Percentiles rank a stretch among this genome's conserved stretches.
These are phyloP conservation scores for Xylophagus ater DNA, from an alignment of 2,888 invertebrate genomes.

Conservation along the genomic window DNA sequence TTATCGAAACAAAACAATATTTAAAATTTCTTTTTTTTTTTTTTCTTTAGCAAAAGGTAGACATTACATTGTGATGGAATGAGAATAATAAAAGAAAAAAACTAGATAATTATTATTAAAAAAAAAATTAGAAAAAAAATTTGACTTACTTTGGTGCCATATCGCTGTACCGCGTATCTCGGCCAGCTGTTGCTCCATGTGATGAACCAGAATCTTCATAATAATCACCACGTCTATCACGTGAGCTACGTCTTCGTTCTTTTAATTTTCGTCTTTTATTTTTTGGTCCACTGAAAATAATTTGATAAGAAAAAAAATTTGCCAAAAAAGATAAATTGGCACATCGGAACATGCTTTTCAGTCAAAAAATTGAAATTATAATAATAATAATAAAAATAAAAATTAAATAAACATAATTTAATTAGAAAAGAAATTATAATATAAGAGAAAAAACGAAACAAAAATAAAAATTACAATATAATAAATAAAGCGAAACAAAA, in stretches of 20 bases:
- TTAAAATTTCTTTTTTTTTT: slow-evolving; percentile 5
- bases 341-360: neutral
- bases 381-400: neutral
- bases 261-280: slow-evolving; percentile 39
- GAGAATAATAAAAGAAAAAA: slow-evolving; percentile 12
- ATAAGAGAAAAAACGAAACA: slow-evolving; percentile 11
- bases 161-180: slow-evolving; percentile 68
- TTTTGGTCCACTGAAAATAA: slow-evolving; percentile 35
- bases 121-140: slow-evolving; percentile 13
- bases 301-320: slow-evolving; percentile 14
- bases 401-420: neutral
- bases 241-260: slow-evolving; percentile 32
- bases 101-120: slow-evolving; percentile 4
- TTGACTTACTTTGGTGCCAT: slow-evolving; percentile 75
- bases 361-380: neutral
- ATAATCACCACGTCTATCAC: slow-evolving; percentile 39
- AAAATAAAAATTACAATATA: slow-evolving; percentile 6
- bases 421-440: neutral
- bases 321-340: no score
- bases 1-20: no score
- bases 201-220: slow-evolving; percentile 41
- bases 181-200: slow-evolving; percentile 41
- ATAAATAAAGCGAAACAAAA: no score
- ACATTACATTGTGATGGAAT: slow-evolving; percentile 12
- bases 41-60: slow-evolving; percentile 11